These are phyloP conservation scores for Dicycla oo DNA, from an alignment of 2,888 invertebrate species.

Conservation along the genomic window DNA sequence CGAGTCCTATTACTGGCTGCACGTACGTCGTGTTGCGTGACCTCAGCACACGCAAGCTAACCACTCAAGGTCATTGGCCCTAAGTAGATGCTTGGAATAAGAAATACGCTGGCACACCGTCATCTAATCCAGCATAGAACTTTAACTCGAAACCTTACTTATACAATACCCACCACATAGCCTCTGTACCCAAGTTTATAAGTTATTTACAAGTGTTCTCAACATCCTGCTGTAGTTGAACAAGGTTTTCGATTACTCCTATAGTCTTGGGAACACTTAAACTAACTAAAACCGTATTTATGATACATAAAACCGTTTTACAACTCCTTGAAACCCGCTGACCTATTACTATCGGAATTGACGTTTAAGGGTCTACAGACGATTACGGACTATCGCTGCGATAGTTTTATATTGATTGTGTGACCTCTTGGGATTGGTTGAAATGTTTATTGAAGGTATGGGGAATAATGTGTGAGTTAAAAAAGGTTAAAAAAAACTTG, in stretches of 20 bases:
- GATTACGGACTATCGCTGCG: conserved; percentile 25
- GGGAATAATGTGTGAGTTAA: conserved; percentile 20
- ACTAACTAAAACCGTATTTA: conserved; percentile 74
- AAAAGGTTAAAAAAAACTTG: conserved; percentile 23
- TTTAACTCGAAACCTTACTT: conserved; percentile 12
- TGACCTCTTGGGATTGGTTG: conserved; percentile 30
- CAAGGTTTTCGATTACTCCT: conserved; percentile 63
- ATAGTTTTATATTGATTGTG: conserved; percentile 46
- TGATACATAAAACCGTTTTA: conserved; percentile 77
- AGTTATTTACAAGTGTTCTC: conserved; percentile 41
- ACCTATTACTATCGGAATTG: conserved; percentile 65
- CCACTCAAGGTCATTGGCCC: no score
- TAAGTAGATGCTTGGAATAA: no score
- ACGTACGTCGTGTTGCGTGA: no score
- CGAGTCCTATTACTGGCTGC: no score
- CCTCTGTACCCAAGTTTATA: conserved; percentile 28
- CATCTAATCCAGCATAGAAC: not conserved
- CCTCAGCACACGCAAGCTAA: no score
- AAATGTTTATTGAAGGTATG: conserved; percentile 26
- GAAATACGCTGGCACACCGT: no score
- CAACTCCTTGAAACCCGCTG: conserved; percentile 68
- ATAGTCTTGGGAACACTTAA: conserved; percentile 63
- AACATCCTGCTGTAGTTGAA: conserved; percentile 15
- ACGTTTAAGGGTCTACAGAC: conserved; percentile 52
- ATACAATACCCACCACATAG: conserved; percentile 17